A percentile compares a stretch with the other conserved stretches of the same genome.
Conservation (phyloP, 2,888 invertebrate species). For the Gymnoscelis rufifasciata region DNA sequence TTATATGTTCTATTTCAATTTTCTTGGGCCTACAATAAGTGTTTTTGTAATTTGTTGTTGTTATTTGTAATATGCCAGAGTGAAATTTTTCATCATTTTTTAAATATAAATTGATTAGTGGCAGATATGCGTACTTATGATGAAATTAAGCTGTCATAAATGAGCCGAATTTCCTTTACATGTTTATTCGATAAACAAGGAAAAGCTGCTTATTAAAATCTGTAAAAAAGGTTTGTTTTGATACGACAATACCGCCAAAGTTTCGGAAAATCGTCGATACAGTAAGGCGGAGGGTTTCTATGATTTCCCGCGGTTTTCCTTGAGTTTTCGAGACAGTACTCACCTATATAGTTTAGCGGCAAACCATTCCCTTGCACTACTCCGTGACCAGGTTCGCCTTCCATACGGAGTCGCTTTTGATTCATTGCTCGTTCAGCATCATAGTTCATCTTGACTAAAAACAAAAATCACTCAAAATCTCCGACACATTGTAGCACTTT, state of each 20-base stretch:
- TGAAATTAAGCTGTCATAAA: too few relatives aligned
- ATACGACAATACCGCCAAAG: conserved; percentile 13
- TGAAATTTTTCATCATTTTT: too few relatives aligned
- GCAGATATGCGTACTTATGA: too few relatives aligned
- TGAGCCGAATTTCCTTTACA: too few relatives aligned
- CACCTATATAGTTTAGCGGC: conserved; percentile 75
- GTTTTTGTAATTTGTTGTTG: too few relatives aligned
- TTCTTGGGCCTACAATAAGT: too few relatives aligned
- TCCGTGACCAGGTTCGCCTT: conserved; percentile 74
- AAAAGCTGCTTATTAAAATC: not conserved
- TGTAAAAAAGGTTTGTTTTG: conserved; percentile 24
- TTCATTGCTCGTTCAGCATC: conserved; percentile 76
- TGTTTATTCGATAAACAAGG: too few relatives aligned
- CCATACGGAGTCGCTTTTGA: conserved; percentile 77
- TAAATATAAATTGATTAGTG: too few relatives aligned
- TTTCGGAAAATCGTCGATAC: conserved; percentile 1
- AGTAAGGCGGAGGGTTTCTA: conserved; percentile 6
- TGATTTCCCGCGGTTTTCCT: conserved; percentile 33
- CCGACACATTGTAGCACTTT: conserved; percentile 44
- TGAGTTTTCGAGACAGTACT: conserved; percentile 22
- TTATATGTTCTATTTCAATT: too few relatives aligned
- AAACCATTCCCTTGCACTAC: conserved; percentile 76
- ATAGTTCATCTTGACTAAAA: conserved; percentile 78
- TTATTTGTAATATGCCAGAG: too few relatives aligned
- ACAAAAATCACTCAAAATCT: conserved; percentile 46